Base-by-base conservation (phyloP, 2,797 vertebrate genomes). In the Bufotes viridis region DNA sequence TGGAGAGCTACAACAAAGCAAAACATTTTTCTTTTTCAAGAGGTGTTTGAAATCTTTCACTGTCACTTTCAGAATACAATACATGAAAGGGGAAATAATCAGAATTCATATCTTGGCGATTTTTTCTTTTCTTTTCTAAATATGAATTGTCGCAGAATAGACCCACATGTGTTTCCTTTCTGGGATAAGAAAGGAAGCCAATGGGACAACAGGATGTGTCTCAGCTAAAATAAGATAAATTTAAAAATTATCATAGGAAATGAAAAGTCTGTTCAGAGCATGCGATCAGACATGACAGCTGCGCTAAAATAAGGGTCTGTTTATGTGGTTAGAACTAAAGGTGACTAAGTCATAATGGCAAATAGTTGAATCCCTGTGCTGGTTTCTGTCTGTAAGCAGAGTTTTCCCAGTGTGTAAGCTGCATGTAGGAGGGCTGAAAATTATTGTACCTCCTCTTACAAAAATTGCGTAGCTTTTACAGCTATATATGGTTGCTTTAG, bases 111-210 rank as follows among this genome's bases (percentile, higher is more conserved):
- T 79, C 49, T 84, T 61, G 9, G 22, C 3, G 24, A 11, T 60
- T 82, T 53, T 82, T 84, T 75, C 63, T 84, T 15, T 60, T 58
- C 55, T 42, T 3, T 34, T 84, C 82, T 78, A 84, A 84, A 84
- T 78, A 72, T 80, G 61, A 88, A 60, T 81, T 85, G 67, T 88
- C 8, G 70, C 63, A 74, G 67, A 81, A 87, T 58, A 83, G 75
- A 88, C 72, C 57, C 87, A 88, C 87, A 88, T 85, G 82, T 88
- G 87, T 79, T 88, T 88, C 87, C 87, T 88, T 51, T 76, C 70
- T 51, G 55, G 29, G 24, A 34, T 78, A 63, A 65, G 80, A 49
- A 79, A 85, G 87, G 87, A 88, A 85, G 78, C 63, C 69, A 15
- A 58, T 81, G 82, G 76, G 82, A 88, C 87, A 81, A 81, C 87